Conservation (phyloP, 2,888 invertebrate genomes). For the Eutolmus rufibarbis region DNA sequence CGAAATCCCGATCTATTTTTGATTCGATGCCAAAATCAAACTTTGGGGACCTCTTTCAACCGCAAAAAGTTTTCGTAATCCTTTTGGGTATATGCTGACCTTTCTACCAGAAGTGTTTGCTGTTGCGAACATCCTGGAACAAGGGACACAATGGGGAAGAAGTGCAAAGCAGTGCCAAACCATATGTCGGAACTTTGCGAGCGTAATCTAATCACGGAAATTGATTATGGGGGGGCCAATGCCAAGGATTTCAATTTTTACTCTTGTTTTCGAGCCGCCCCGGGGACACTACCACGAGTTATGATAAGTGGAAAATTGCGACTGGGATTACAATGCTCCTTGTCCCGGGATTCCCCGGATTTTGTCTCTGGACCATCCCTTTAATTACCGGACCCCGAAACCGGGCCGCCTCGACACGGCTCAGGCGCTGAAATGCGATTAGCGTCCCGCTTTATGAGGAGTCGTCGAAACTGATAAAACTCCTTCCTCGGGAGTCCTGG, state of each 20-base stretch:
- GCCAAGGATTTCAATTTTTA: constrained; percentile 41
- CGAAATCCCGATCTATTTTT: constrained; percentile 31
- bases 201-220: constrained; percentile 57
- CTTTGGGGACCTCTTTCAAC: constrained; percentile 37
- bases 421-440: background rate
- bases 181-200: constrained; percentile 56
- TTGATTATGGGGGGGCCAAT: constrained; percentile 53
- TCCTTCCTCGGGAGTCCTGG: background rate
- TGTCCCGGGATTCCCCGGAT: background rate
- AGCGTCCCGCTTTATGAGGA: background rate
- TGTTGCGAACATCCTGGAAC: constrained; percentile 41
- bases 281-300: background rate
- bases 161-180: constrained; percentile 52
- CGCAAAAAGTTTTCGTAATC: constrained; percentile 39
- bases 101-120: constrained; percentile 40
- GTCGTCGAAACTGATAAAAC: background rate
- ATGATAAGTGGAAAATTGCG: constrained; percentile 39
- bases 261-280: constrained; percentile 9
- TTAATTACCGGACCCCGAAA: background rate
- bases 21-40: constrained; percentile 39
- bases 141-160: constrained; percentile 38
- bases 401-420: background rate
- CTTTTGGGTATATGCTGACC: constrained; percentile 39
- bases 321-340: background rate
- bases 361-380: background rate